phyloP scores from a whole-genome alignment of 2,888 invertebrate genomes.

The Belgica antarctica region DNA sequence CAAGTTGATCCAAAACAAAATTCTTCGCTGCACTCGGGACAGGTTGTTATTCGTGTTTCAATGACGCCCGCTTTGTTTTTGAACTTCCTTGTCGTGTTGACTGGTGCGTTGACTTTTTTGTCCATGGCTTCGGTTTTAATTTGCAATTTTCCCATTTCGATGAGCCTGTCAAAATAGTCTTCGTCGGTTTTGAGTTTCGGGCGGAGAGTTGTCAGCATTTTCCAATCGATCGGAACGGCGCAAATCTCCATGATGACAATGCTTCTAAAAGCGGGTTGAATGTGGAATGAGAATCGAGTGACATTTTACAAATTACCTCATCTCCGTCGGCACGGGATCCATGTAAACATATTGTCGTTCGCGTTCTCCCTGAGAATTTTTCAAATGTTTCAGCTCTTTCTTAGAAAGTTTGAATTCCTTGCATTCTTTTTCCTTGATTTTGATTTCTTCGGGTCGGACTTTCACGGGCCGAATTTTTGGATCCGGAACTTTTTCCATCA shows the following conservation, averaged over 20 bases:
- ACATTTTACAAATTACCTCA: constrained; percentile 63
- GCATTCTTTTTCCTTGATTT: constrained; percentile 71
- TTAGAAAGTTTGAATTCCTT: constrained; percentile 68
- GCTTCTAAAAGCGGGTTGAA: constrained; percentile 46
- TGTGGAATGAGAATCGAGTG: no score
- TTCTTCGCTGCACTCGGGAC: constrained; percentile 80
- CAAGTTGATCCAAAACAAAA: constrained; percentile 70
- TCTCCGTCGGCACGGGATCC: constrained; percentile 80
- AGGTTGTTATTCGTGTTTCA: constrained; percentile 72
- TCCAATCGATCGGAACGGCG: constrained; percentile 85
- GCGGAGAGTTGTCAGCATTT: constrained; percentile 84
- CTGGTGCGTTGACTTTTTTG: constrained; percentile 64
- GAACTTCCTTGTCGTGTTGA: constrained; percentile 68
- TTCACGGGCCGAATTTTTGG: constrained; percentile 86
- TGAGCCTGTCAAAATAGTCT: constrained; percentile 80
- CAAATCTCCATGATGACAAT: constrained; percentile 64
- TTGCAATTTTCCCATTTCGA: constrained; percentile 78
- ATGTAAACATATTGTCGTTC: constrained; percentile 56
- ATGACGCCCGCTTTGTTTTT: constrained; percentile 81
- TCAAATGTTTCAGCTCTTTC: constrained; percentile 63
- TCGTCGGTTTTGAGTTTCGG: constrained; percentile 82
- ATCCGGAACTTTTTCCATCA: constrained; percentile 84
- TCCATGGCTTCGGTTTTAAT: constrained; percentile 70
- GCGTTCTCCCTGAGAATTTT: constrained; percentile 52
- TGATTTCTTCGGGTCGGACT: constrained; percentile 74